phyloP scores from a whole-genome alignment of 2,113 vertebrate species.

The Tylochromis polylepis region DNA sequence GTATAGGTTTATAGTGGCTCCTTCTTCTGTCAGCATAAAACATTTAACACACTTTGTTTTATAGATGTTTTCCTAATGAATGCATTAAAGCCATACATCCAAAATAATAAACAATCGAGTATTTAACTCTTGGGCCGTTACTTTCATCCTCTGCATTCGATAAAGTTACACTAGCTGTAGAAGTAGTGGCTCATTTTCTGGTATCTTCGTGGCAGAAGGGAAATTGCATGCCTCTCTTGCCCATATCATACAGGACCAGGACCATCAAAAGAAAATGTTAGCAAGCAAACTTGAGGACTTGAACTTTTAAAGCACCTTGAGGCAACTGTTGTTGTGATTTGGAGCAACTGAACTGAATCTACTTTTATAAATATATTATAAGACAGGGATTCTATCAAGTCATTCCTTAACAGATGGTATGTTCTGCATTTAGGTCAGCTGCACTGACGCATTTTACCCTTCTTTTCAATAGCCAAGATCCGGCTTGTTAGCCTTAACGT shows the following conservation, averaged over 20 bases:
- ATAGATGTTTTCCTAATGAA: background rate
- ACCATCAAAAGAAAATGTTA: background rate
- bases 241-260: background rate
- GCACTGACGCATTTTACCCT: background rate
- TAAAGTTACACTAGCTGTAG: background rate
- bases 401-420: background rate
- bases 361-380: background rate
- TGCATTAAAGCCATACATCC: background rate
- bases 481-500: background rate
- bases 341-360: background rate
- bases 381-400: background rate
- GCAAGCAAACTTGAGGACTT: background rate
- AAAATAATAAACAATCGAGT: background rate
- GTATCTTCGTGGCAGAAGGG: background rate
- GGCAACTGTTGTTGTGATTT: background rate
- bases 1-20: background rate
- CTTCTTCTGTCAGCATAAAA: background rate
- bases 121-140: rapidly evolving
- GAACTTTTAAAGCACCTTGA: background rate
- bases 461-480: background rate
- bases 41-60: background rate
- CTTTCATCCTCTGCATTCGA: background rate
- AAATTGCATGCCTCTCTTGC: background rate
- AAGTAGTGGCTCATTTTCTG: background rate
- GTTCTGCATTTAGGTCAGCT: background rate